Conservation (phyloP, 1,140 invertebrate species). For the Harpegnathos saltator region DNA sequence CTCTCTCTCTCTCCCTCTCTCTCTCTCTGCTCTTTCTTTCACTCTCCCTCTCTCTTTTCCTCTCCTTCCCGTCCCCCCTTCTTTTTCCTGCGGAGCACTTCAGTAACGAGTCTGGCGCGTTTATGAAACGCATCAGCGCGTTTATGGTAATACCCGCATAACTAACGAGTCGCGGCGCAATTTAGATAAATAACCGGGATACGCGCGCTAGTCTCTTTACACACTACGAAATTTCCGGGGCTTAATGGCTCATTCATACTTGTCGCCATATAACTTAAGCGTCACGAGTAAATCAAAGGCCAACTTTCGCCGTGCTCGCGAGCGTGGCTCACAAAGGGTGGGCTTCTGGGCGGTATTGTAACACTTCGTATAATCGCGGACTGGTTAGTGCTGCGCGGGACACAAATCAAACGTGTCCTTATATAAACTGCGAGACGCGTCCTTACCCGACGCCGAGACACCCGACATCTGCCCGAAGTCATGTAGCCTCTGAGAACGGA, state of each 20-base stretch:
- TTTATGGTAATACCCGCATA: conserved; percentile 50
- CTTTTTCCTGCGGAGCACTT: not conserved
- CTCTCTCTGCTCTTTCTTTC: no score
- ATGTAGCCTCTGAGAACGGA: conserved; percentile 15
- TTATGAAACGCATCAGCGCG: not conserved
- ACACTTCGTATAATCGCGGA: conserved; percentile 57
- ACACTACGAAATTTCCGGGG: conserved; percentile 57
- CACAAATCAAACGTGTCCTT: conserved; percentile 40
- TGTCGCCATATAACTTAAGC: conserved; percentile 62
- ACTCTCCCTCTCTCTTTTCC: no score
- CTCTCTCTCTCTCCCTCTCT: not conserved
- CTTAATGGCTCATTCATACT: conserved; percentile 66
- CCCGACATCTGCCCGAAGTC: not conserved
- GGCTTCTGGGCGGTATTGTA: conserved; percentile 19
- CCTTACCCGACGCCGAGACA: not conserved
- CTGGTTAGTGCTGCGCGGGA: conserved; percentile 35
- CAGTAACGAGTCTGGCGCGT: not conserved
- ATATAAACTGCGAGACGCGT: conserved; percentile 21
- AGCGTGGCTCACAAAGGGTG: conserved; percentile 30
- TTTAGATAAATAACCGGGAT: conserved; percentile 79
- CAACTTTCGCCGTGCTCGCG: conserved; percentile 22
- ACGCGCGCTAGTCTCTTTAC: conserved; percentile 48
- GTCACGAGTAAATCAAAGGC: conserved; percentile 58
- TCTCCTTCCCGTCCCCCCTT: not conserved
- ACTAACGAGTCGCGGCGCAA: conserved; percentile 68